These are phyloP conservation scores for Drosophila pseudoananassae DNA, from an alignment of 1,140 invertebrate genomes.

Conservation along the genomic window DNA sequence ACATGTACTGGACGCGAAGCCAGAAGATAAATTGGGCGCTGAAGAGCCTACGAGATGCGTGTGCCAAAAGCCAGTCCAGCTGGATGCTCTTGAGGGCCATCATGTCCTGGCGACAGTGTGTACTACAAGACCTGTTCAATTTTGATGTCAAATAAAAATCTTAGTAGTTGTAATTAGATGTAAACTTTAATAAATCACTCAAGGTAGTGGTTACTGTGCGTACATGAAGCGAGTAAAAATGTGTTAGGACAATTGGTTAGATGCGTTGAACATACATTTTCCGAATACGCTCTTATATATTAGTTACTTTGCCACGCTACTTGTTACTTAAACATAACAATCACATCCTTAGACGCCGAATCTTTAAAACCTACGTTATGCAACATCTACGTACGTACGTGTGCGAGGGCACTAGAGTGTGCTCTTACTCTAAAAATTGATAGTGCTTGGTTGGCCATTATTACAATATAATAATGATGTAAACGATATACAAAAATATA, in stretches of 20 bases:
- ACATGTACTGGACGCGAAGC: constrained; percentile 22
- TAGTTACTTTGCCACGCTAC: constrained; percentile 30
- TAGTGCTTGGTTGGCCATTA: constrained; percentile 4
- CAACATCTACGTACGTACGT: constrained; percentile 36
- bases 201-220: constrained; percentile 37
- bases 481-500: constrained; percentile 77
- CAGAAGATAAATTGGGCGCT: constrained; percentile 25
- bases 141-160: neutral
- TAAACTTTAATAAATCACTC: constrained; percentile 41
- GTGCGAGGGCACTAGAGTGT: constrained; percentile 41
- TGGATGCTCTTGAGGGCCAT: constrained; percentile 9
- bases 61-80: neutral
- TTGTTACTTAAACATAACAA: constrained; percentile 46
- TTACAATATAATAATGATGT: constrained; percentile 38
- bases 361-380: constrained; percentile 34
- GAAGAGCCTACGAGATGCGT: neutral
- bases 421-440: constrained; percentile 22
- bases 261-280: constrained; percentile 34
- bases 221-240: constrained; percentile 43
- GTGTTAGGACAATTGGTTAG: constrained; percentile 34
- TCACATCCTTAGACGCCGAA: constrained; percentile 14
- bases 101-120: constrained; percentile 18
- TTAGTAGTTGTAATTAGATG: constrained; percentile 2
- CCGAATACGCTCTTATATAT: constrained; percentile 26
- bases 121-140: neutral